Evolutionary conservation across 2,113 vertebrate genomes (phyloP), one percentile per base, ranked within the genome.

Genomic region (Tenrec ecaudatus): DNA sequence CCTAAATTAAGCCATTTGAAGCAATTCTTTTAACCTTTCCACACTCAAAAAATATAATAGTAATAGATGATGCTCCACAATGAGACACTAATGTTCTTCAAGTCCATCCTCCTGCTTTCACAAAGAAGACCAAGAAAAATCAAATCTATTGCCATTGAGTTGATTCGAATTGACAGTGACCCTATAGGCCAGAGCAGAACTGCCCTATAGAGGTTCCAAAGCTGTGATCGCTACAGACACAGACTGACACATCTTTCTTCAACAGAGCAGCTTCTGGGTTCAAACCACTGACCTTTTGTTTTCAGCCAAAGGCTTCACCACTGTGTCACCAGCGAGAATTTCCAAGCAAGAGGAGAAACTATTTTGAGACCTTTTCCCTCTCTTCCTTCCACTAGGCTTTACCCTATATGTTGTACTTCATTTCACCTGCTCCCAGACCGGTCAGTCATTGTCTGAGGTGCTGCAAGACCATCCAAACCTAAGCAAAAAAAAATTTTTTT

Each of bases 1-100:
- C 12, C 12, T 40, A 20, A 22, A 75, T n/a, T 92, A 76, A 43
- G 91, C 12, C 75, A 83, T 33, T 84, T 36, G 31, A 25, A 31
- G 3, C 16, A 89, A 95, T 89, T 36, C 16, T 94, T 88, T 79
- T 11, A 77, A 47, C 3, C 36, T 81, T 92, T 38, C 27, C 33
- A 60, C 58, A 29, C 23, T 88, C 78, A 36, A 81, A 96, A 88
- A 88, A 86, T n/a, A 40, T 40, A 40, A 40, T 40, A 43, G 12
- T 53, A 40, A 57, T 68, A 78, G 57, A 77, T 47, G 20, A 12
- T 38, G 20, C n/a, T 81, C n/a, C 89, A 58, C 60, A 81, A 23
- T 3, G 19, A 84, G 77, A 25, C 10, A 64, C 58, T 38, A 75
- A 66, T 79, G 88, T 40, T 75, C 33, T 92, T 62, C 77, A 64